Percentiles rank a stretch among this genome's conserved stretches.
These are phyloP conservation scores for Sitodiplosis mosellana DNA, from an alignment of 1,140 invertebrate genomes.

Conservation along the genomic window DNA sequence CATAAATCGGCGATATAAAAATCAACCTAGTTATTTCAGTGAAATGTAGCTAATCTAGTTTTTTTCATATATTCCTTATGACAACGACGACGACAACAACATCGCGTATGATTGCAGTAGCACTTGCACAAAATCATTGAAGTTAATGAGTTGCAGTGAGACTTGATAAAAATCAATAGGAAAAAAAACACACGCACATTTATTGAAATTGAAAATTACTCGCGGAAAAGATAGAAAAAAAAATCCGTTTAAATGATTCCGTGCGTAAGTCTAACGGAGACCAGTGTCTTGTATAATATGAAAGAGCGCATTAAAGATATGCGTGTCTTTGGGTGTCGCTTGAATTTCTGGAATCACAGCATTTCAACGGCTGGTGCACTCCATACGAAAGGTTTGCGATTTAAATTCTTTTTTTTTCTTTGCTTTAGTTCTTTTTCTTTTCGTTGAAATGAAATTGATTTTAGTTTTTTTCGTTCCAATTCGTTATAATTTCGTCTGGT, in stretches of 20 bases:
- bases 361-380: neutral
- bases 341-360: constrained; percentile 26
- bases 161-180: neutral
- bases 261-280: constrained; percentile 25
- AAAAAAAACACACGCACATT: neutral
- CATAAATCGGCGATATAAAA: too few species aligned
- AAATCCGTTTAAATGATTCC: constrained; percentile 18
- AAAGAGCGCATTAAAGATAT: constrained; percentile 27
- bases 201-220: neutral
- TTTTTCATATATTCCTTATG: too few species aligned
- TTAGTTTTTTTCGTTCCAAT: too few species aligned
- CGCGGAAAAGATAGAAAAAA: neutral
- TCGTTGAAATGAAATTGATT: too few species aligned
- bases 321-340: constrained; percentile 25
- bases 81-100: too few species aligned
- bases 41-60: too few species aligned
- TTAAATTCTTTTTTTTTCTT: neutral
- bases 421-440: neutral
- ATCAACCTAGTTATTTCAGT: too few species aligned
- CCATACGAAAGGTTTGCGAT: neutral
- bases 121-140: neutral
- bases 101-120: too few species aligned
- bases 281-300: constrained; percentile 26
- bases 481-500: too few species aligned
- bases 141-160: neutral